Base-by-base conservation (phyloP, 2,888 invertebrate genomes). In the Drosophila mulleri region DNA sequence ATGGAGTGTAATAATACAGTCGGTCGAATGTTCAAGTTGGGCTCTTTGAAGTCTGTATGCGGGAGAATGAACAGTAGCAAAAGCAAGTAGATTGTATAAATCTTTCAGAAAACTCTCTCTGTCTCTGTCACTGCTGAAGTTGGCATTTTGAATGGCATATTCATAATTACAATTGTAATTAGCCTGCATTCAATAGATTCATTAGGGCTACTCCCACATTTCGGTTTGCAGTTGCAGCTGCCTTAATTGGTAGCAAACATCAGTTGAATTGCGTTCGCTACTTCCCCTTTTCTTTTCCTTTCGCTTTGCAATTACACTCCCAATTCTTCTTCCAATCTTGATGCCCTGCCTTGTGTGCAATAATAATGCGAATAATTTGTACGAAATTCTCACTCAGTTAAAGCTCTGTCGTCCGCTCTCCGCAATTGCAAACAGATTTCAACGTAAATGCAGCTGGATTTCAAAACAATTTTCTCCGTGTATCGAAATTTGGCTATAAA, bases 381-480 rank as follows among this genome's bases (percentile, higher is more conserved):
- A 62, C 59, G 64, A 75, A 70, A 75, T 70, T 75, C 53, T 58
- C 52, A 59, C 61, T 70, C 70, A 78, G 53, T 79, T 79, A 59
- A 75, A 67, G 65, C 70, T 59, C 67, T 70, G 67, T 32, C 5
- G 37, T 44, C 32, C 72, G 32, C 45, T 67, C 60, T 41, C 20
- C 56, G 52, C 52, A 72, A 66, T 63, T 47, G 54, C 56, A 63
- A 63, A 37, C 37, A 18, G 26, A 65, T 63, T 45, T 58, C 42
- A 37, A 48, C 62, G 45, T 61, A 41, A 42, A 47, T 65, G 32
- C 23, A 63, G 44, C 26, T 58, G 60, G 41, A 64, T 57, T 63
- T 72, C 26, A 18, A 41, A 54, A 50, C 41, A 66, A 58, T 52
- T 65, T 65, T 54, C 54, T 41, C 18, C 18, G 26, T 41, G 44